Evolutionary conservation across 2,797 vertebrate species (phyloP).

Genomic region (Danio choprae): DNA sequence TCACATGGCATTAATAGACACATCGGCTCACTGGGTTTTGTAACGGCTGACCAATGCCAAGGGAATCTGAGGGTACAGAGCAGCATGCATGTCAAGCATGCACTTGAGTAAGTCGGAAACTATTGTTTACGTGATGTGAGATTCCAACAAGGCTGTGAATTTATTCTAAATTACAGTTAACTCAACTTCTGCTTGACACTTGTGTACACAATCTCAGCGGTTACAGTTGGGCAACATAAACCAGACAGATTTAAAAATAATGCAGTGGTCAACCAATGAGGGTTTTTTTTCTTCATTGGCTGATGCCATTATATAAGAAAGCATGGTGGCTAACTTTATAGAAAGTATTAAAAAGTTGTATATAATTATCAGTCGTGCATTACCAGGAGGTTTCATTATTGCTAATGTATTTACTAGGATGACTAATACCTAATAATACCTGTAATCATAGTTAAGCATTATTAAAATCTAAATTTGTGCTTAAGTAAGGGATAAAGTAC

Average conservation of each 20-base stretch:
- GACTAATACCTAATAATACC: no score
- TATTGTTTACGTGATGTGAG: constrained; percentile 39
- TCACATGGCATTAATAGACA: constrained; percentile 53
- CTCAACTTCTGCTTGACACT: background rate
- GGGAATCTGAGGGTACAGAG: constrained; percentile 9
- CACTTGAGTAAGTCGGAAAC: constrained; percentile 18
- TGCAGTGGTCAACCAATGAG: background rate
- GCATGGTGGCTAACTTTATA: background rate
- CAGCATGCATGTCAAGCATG: constrained; percentile 26
- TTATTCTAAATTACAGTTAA: constrained; percentile 33
- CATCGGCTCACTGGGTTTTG: constrained; percentile 15
- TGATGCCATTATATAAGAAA: background rate
- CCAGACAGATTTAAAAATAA: constrained; percentile 6
- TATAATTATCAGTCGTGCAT: no score
- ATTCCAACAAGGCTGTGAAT: constrained; percentile 20
- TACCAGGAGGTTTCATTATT: no score
- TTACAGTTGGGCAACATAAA: constrained; percentile 22
- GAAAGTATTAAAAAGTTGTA: no score
- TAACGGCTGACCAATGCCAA: constrained; percentile 14
- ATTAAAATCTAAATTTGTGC: no score
- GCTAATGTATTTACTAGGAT: no score
- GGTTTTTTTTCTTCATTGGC: background rate
- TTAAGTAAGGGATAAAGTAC: no score
- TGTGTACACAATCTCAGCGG: background rate
- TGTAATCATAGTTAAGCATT: no score